Base-by-base conservation (phyloP, 2,797 vertebrate genomes). In the Morelia viridis region DNA sequence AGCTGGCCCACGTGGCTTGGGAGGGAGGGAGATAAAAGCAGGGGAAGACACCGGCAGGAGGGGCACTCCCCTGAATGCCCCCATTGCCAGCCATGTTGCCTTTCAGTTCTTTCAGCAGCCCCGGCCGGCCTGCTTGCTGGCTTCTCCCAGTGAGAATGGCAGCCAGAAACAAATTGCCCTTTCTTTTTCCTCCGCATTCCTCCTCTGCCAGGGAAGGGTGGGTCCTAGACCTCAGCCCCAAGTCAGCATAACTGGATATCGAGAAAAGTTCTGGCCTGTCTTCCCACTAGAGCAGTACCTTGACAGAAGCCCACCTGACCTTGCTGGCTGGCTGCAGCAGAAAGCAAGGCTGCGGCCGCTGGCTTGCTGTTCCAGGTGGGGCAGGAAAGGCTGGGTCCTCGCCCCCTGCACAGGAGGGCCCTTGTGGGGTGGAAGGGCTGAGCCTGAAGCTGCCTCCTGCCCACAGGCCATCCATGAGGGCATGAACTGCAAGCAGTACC, bases 401-500 rank as follows among this genome's bases (percentile, higher is more conserved):
- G 0, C 50, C 50, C 50, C 50, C 50, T 53, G 50, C 50, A 53
- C 50, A 28, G n/a, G 83, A 4, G n/a, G 65, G 31, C 1, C 28
- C 41, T 24, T 35, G 28, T 8, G 9, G 4, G 26, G 71, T 24
- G 71, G 53, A 31, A 5, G 12, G 57, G 0, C 1, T 5, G n/a
- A 41, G n/a, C 5, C n/a, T 84, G 5, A 68, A 80, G 19, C 24
- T 31, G 3, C 5, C 9, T 35, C 31, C 1, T 46, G 65, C 0
- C 53, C 62, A 0, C 94, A 98, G 98, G 98, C 98, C 89, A 98
- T 99, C 93, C 98, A 99, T 0, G 94, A 97, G 22, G 95, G 26
- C 92, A 98, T 98, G 98, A 98, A 98, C 92, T 99, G 98, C 94
- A 98, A 98, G 95, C 97, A 98, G 93, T 99, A 99, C 95, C 98